Evolutionary conservation across 1,140 invertebrate species (phyloP), one percentile per base, ranked within the genome.

Genomic region (Contarinia nasturtii): DNA sequence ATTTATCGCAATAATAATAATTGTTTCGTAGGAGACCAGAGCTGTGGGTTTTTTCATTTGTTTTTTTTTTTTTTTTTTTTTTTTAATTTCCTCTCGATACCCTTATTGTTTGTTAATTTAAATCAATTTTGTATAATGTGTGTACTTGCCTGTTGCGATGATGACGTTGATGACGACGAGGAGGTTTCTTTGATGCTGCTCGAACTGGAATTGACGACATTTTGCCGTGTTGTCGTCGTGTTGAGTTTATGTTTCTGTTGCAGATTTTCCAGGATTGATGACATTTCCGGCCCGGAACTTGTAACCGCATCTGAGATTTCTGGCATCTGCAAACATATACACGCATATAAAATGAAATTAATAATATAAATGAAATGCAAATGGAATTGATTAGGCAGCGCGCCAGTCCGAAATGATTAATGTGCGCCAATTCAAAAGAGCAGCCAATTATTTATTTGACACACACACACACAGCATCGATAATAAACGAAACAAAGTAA

Each of bases 111-210:
- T 37, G 7, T 46, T 17, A 21, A 37, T 12, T 37, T 33, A 14
- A 21, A 12, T 15, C n/a, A 14, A 41, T 11, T 54, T 34, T 40
- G 33, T 7, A 18, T 36, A 33, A n/a, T 18, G 4, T 22, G 36
- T 40, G 14, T 21, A 12, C 52, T 57, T 45, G 61, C 60, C 60
- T 63, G 60, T 52, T 63, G 60, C 50, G 60, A 61, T 49, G 59
- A 61, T 54, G 17, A 20, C 18, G 41, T 43, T 14, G 37, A 18
- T 5, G 41, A 43, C 18, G 20, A 43, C 18, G 60, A 62, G 53
- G 60, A 61, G 51, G 60, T 61, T 63, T 63, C 61, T 59, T 63
- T 63, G 60, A 63, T 53, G 50, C 61, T 63, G 63, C 60, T 63
- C 33, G 48, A 45, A 44, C 60, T 63, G 36, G 60, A 57, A 44